Evolutionary conservation across 2,797 vertebrate genomes (phyloP).

Genomic region (Novumbra hubbsi): DNA sequence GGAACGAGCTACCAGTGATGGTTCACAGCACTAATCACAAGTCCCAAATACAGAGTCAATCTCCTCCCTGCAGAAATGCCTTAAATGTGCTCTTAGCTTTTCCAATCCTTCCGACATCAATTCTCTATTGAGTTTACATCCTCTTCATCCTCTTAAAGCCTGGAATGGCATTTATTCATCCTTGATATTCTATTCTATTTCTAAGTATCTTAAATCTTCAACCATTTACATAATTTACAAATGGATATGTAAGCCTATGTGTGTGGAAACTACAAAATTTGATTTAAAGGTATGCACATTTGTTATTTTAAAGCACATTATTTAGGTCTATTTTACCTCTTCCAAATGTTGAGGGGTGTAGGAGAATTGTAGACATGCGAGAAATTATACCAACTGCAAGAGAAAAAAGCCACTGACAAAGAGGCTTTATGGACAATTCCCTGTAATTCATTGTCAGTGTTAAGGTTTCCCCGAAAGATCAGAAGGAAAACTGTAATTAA

Average conservation of each 20-base stretch:
- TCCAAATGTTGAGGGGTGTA: background rate
- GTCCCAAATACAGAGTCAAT: background rate
- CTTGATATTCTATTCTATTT: background rate
- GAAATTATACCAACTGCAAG: background rate
- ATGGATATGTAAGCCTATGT: background rate
- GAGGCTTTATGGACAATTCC: background rate
- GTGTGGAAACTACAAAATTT: background rate
- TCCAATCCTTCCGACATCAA: background rate
- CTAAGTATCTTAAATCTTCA: background rate
- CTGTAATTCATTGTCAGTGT: background rate
- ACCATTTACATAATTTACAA: constrained; percentile 1
- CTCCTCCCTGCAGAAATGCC: constrained; percentile 1
- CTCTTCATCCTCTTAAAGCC: background rate
- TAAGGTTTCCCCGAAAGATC: background rate
- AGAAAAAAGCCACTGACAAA: background rate
- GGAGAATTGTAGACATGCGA: background rate
- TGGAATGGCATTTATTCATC: background rate
- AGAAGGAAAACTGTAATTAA: background rate
- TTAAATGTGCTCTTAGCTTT: constrained; percentile 1
- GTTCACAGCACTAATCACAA: background rate
- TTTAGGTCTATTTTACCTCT: background rate
- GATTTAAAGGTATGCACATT: background rate
- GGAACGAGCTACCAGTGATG: background rate
- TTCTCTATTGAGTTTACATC: background rate
- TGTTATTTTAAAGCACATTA: background rate